A percentile compares a stretch with the other conserved stretches of the same genome.
Evolutionary conservation across 2,797 vertebrate species (phyloP).

Genomic region (Percopsis omiscomaycus): DNA sequence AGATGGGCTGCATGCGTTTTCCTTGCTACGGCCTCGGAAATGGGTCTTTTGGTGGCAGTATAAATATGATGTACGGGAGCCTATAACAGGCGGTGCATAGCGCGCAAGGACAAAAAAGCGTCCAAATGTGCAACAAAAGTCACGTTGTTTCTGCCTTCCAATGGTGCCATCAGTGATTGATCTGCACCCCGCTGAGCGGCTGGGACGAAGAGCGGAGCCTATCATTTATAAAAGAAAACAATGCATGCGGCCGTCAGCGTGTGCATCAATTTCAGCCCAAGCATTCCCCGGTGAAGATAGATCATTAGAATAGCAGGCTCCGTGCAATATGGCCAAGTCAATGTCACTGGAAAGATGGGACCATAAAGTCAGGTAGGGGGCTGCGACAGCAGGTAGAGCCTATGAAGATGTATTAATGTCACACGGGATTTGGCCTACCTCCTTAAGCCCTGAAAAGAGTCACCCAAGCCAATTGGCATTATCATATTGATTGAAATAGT

Average conservation of each 20-base stretch:
- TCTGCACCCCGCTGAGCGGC: constrained; percentile 86
- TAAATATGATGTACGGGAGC: constrained; percentile 96
- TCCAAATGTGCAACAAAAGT: constrained; percentile 87
- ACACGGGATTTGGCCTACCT: constrained; percentile 76
- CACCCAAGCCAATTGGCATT: constrained; percentile 90
- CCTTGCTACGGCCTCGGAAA: constrained; percentile 93
- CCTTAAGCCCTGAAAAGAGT: constrained; percentile 81
- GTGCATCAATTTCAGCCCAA: constrained; percentile 83
- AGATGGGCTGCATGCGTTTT: constrained; percentile 97
- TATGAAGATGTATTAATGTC: constrained; percentile 76
- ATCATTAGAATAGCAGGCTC: constrained; percentile 84
- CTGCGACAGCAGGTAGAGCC: constrained; percentile 69
- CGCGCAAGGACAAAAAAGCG: constrained; percentile 84
- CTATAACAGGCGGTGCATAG: constrained; percentile 86
- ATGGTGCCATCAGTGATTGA: constrained; percentile 88
- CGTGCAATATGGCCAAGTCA: constrained; percentile 81
- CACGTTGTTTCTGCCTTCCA: constrained; percentile 76
- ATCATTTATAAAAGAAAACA: constrained; percentile 87
- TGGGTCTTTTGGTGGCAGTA: constrained; percentile 98
- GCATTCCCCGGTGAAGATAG: constrained; percentile 85
- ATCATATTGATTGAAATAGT: constrained; percentile 99
- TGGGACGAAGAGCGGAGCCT: constrained; percentile 82
- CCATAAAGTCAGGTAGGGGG: constrained; percentile 73
- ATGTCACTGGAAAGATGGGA: constrained; percentile 78
- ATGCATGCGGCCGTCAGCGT: constrained; percentile 71